Percentiles rank a stretch among this genome's conserved stretches.
Evolutionary conservation across 2,888 invertebrate species (phyloP).

Genomic region (Caradrina kadenii): DNA sequence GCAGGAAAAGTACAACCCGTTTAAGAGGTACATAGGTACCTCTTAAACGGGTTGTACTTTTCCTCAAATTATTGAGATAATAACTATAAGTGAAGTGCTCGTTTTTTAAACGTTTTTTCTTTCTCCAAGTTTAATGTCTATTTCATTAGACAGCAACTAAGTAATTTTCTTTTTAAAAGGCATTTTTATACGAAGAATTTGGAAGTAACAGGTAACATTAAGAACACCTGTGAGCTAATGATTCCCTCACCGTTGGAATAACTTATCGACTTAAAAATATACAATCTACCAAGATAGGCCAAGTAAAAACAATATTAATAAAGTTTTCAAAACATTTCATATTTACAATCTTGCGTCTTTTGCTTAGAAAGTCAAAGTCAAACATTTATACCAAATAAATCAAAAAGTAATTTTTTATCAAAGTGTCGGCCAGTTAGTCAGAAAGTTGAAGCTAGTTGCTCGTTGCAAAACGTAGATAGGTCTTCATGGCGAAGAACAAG

Average conservation of each 20-base stretch:
- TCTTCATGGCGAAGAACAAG: no score
- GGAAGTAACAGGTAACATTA: constrained; percentile 66
- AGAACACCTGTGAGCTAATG: constrained; percentile 70
- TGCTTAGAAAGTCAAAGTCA: not conserved
- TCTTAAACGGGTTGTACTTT: no score
- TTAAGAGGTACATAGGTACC: no score
- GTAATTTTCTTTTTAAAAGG: constrained; percentile 18
- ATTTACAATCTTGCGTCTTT: not conserved
- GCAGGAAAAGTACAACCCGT: no score
- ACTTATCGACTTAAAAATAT: constrained; percentile 61
- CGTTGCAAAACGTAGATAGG: no score
- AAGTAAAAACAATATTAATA: constrained; percentile 13
- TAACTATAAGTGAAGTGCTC: not conserved
- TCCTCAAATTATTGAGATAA: no score
- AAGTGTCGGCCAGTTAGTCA: no score
- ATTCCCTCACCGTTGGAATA: constrained; percentile 59
- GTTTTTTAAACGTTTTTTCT: not conserved
- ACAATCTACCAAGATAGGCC: constrained; percentile 31
- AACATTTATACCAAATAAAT: no score
- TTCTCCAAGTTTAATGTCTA: not conserved
- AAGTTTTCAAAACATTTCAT: constrained; percentile 9
- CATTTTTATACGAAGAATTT: constrained; percentile 58
- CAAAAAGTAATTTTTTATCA: no score
- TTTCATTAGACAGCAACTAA: not conserved
- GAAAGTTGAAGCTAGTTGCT: no score